Base-by-base conservation (phyloP, 2,113 vertebrate species). In the Setophaga petechia region DNA sequence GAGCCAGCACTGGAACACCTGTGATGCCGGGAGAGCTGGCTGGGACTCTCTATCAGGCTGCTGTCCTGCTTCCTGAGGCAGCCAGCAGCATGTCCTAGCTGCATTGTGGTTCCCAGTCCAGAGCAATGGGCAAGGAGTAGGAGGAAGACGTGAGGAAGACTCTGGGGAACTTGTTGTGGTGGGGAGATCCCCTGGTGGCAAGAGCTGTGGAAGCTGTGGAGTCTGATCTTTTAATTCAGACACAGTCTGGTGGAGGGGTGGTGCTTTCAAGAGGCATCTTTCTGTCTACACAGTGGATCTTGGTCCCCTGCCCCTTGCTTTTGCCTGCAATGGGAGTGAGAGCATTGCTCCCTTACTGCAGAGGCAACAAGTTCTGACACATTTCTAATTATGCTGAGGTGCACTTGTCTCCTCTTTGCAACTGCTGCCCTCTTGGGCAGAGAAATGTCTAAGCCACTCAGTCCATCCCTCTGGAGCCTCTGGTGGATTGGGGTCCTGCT, bases 191-290 rank as follows among this genome's bases (percentile, higher is more conserved):
- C 76, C 52, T 15, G 65, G 22, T 25, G 39, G 30, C 33, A 88
- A 55, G 28, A 25, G 39, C 54, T 85, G 49, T 41, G 35, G 31
- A 84, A 78, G 35, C 37, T 76, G 84, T 16, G 54, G 62, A 72
- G 39, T 59, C 72, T 78, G n/a, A 21, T 86, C 30, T 33, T 87
- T 71, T 61, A 72, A 68, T 67, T 77, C 47, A 84, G 76, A 35
- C 16, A 39, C 0, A 0, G 9, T 86, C 61, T 89, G 43, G 55
- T 12, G 3, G 22, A 72, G 8, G 8, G 14, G 22, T n/a, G 19
- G 12, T 61, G n/a, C 14, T 88, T 77, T 78, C 68, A 55, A 67
- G 72, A 67, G 43, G 65, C 10, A 68, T 25, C n/a, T 93, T 23
- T 47, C 55, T 83, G 55, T 68, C 37, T 65, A 15, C 5, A 12